These are phyloP conservation scores for Pandemis cinnamomeana DNA, from an alignment of 2,888 invertebrate species.

Conservation along the genomic window DNA sequence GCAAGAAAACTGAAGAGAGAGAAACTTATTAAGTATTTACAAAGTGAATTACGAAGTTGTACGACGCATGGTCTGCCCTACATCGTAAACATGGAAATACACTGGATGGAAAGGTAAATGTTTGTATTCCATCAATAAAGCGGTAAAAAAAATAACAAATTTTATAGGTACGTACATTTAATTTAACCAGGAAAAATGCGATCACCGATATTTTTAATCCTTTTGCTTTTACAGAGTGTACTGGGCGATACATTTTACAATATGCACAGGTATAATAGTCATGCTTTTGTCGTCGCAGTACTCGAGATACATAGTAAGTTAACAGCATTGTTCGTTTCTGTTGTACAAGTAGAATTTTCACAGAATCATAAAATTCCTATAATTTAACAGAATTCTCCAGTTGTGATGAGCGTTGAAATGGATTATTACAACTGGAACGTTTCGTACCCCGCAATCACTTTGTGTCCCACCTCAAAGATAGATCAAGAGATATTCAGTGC, in stretches of 20 bases:
- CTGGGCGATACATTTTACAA: constrained; percentile 64
- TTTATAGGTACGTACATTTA: background rate
- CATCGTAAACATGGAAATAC: constrained; percentile 63
- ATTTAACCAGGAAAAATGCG: background rate
- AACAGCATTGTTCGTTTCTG: background rate
- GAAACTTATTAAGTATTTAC: constrained; percentile 65
- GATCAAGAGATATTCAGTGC: constrained; percentile 65
- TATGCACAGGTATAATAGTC: constrained; percentile 56
- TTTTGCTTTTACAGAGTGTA: constrained; percentile 62
- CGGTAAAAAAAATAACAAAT: constrained; percentile 3
- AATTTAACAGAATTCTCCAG: constrained; percentile 83
- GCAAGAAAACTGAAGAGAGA: constrained; percentile 56
- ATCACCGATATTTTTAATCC: background rate
- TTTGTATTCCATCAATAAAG: constrained; percentile 23
- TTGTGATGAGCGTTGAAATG: constrained; percentile 88
- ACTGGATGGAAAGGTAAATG: constrained; percentile 69
- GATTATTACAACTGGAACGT: constrained; percentile 89
- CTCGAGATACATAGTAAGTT: constrained; percentile 65
- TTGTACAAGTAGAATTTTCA: background rate
- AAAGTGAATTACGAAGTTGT: constrained; percentile 63
- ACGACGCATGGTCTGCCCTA: constrained; percentile 72
- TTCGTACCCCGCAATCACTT: constrained; percentile 87
- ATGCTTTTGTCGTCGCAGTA: constrained; percentile 64
- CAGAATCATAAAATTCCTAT: background rate
- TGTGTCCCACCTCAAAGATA: constrained; percentile 86